phyloP scores from a whole-genome alignment of 2,888 invertebrate genomes.

The Drosophila anomalata region DNA sequence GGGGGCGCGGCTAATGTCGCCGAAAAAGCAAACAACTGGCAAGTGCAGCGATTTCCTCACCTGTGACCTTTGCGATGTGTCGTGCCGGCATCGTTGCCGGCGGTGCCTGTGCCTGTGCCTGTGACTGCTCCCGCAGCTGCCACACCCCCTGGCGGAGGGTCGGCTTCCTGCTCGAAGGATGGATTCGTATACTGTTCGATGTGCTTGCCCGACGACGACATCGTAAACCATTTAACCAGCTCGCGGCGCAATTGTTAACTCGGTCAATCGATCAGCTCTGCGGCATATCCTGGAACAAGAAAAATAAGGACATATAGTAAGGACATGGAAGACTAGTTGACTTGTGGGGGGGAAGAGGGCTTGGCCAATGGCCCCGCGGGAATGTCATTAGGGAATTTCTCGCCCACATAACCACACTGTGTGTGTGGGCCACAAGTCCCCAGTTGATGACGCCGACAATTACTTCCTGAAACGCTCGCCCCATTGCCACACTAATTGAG shows the following conservation, averaged over 20 bases:
- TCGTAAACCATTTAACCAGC: slow-evolving; percentile 69
- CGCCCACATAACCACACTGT: neutral
- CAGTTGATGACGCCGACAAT: slow-evolving; percentile 40
- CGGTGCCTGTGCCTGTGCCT: slow-evolving; percentile 44
- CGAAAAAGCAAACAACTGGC: slow-evolving; percentile 19
- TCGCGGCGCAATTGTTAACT: slow-evolving; percentile 49
- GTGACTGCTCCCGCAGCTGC: slow-evolving; percentile 9
- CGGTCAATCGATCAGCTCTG: slow-evolving; percentile 41
- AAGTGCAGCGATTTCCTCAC: slow-evolving; percentile 81
- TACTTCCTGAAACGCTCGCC: slow-evolving; percentile 44
- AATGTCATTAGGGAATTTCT: slow-evolving; percentile 33
- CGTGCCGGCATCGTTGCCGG: slow-evolving; percentile 76
- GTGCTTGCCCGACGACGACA: slow-evolving; percentile 63
- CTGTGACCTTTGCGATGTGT: slow-evolving; percentile 88
- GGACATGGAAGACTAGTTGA: neutral
- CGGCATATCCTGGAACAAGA: slow-evolving; percentile 53
- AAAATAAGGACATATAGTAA: neutral
- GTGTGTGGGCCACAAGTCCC: slow-evolving; percentile 1
- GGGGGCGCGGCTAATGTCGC: slow-evolving; percentile 41
- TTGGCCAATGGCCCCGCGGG: slow-evolving; percentile 2
- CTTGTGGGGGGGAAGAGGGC: neutral
- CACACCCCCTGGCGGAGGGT: slow-evolving; percentile 3
- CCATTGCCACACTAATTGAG: slow-evolving; percentile 44
- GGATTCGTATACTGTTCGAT: slow-evolving; percentile 78
- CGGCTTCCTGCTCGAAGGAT: slow-evolving; percentile 76